Evolutionary conservation across 2,113 vertebrate species (phyloP).

Genomic region (Xenus cinereus): DNA sequence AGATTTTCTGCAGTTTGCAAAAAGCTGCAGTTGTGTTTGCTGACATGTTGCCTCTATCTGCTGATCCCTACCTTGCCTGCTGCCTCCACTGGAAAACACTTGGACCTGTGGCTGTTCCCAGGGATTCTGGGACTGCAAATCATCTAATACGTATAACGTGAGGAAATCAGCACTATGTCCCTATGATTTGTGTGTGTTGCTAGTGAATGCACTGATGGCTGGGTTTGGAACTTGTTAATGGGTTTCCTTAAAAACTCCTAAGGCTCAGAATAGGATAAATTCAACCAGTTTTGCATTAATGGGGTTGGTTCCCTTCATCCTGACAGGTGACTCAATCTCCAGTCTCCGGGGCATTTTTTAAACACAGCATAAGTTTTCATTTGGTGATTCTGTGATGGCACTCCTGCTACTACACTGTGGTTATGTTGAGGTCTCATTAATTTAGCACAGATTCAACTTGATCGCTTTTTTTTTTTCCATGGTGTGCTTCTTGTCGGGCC

Average conservation of each 20-base stretch:
- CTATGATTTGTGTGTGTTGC: not conserved
- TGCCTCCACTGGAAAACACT: not conserved
- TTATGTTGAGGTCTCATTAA: not conserved
- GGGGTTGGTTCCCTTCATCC: not conserved
- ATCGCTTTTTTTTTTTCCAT: fast-evolving
- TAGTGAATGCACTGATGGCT: not conserved
- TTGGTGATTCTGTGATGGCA: not conserved
- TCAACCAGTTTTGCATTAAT: not conserved
- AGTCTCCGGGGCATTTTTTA: not conserved
- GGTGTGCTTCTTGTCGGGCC: not conserved
- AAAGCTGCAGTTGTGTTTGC: not conserved
- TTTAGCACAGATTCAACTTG: not conserved
- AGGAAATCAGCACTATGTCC: not conserved
- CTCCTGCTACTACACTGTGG: not conserved
- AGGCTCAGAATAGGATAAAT: not conserved
- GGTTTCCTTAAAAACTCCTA: not conserved
- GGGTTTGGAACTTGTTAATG: not conserved
- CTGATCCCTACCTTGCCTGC: not conserved
- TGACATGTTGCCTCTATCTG: not conserved
- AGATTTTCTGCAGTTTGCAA: not conserved
- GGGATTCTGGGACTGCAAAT: not conserved
- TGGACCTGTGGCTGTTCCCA: not conserved
- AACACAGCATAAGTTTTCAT: not conserved
- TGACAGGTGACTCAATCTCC: not conserved
- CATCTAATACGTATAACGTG: not conserved